These are phyloP conservation scores for Cataglyphis cursor DNA, from an alignment of 2,888 invertebrate genomes.

Conservation along the genomic window DNA sequence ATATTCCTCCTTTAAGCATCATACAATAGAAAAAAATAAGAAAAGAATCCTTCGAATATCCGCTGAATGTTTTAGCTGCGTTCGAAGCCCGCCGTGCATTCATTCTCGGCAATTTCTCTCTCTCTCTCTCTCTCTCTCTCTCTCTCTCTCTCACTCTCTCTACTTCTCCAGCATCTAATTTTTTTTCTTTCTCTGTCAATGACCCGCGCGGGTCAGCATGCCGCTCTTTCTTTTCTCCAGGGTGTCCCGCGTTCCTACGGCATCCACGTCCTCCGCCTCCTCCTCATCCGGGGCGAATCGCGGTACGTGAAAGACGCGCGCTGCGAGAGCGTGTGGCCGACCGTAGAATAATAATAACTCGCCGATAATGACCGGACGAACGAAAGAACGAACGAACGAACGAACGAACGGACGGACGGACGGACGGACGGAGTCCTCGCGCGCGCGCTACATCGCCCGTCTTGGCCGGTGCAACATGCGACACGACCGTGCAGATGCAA, in stretches of 20 bases:
- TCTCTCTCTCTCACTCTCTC: conserved; percentile 3
- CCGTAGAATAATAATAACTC: conserved; percentile 70
- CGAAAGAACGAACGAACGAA: background rate
- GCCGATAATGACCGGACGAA: conserved; percentile 69
- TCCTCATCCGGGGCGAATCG: conserved; percentile 55
- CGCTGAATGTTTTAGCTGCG: conserved; percentile 30
- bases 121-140: background rate
- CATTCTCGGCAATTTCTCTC: conserved; percentile 42
- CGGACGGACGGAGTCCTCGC: conserved; percentile 33
- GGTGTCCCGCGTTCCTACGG: conserved; percentile 49
- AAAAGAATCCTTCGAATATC: conserved; percentile 9
- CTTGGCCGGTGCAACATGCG: conserved; percentile 49
- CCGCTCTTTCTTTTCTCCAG: conserved; percentile 56
- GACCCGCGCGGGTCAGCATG: conserved; percentile 72
- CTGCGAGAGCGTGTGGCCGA: conserved; percentile 53
- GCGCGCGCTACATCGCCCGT: conserved; percentile 28
- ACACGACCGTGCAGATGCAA: conserved; percentile 55
- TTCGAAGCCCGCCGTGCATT: conserved; percentile 42
- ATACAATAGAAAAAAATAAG: background rate
- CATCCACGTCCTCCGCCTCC: conserved; percentile 49
- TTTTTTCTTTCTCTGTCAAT: conserved; percentile 64
- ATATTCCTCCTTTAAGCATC: background rate
- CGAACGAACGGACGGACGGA: background rate
- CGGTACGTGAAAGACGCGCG: conserved; percentile 58
- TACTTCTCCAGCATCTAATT: conserved; percentile 27